Evolutionary conservation across 1,140 invertebrate species (phyloP), one percentile per base, ranked within the genome.

Genomic region (Scylla paramamosain): DNA sequence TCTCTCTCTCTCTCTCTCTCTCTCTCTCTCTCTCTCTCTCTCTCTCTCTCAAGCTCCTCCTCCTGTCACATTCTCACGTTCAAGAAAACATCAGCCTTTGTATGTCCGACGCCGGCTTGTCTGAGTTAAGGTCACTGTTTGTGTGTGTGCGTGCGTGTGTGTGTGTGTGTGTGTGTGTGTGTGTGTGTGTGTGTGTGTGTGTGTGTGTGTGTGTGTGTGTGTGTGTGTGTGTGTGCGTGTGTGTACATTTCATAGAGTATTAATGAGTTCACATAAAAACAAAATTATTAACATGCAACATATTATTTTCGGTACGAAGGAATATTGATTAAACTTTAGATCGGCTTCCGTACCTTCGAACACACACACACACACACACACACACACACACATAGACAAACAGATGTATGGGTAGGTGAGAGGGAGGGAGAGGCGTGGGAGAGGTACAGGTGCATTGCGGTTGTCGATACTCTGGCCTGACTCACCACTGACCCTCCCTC

Each of bases 1-100:
- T 67, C 20, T 67, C 59, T 67, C 59, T 67, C 59, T 67, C 59
- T 67, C 20, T 67, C 10, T 67, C 20, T 67, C 59, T 67, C 59
- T 67, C 59, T 67, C 59, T 67, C 59, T 67, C 59, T 67, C 59
- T 67, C 59, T 67, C 59, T 67, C 59, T 67, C 59, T 67, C 59
- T 67, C 59, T 67, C 59, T 67, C 59, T 67, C 59, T 67, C 59
- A n/a, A 77, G 67, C 25, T n/a, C 67, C 67, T 77, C 67, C 20
- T 77, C 67, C n/a, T 77, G 67, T 77, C 67, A n/a, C 67, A 77
- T 77, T 77, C 67, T 77, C 67, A 77, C 67, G 67, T 77, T 77
- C 67, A 77, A 77, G 12, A 77, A 77, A n/a, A n/a, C 67, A 77
- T 77, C 67, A 25, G 8, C 67, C 67, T 77, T 77, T 77, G 67